These are phyloP conservation scores for Periophthalmus modestus DNA, from an alignment of 2,113 vertebrate species.

Conservation along the genomic window DNA sequence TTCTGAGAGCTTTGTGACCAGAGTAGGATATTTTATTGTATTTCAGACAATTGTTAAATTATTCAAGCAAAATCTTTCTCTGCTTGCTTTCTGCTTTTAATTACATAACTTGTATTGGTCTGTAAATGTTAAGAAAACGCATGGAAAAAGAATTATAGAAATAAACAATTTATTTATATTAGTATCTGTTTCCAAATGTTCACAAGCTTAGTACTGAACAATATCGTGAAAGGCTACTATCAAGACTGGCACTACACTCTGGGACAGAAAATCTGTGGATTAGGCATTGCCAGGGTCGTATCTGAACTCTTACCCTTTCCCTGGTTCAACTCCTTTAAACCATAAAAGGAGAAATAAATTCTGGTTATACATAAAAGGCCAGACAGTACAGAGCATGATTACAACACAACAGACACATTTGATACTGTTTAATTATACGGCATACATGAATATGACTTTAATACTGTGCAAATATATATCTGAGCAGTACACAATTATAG, in stretches of 20 bases:
- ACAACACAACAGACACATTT: slow-evolving; percentile 67
- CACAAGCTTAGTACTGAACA: slow-evolving; percentile 75
- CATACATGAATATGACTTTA: slow-evolving; percentile 68
- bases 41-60: background rate
- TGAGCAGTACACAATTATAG: slow-evolving; percentile 69
- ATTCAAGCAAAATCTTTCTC: background rate
- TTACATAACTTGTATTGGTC: background rate
- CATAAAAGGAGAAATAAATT: slow-evolving; percentile 67
- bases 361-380: slow-evolving; percentile 77
- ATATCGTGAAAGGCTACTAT: slow-evolving; percentile 74
- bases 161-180: slow-evolving; percentile 80
- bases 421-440: slow-evolving; percentile 66
- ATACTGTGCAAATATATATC: slow-evolving; percentile 80
- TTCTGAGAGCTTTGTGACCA: background rate
- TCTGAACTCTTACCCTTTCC: slow-evolving; percentile 45
- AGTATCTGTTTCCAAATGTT: slow-evolving; percentile 55
- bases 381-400: slow-evolving; percentile 59
- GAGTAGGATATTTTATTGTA: background rate
- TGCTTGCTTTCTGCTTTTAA: background rate
- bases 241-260: slow-evolving; percentile 82
- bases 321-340: slow-evolving; percentile 57
- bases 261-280: slow-evolving; percentile 67
- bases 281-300: slow-evolving; percentile 48
- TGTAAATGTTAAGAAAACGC: slow-evolving; percentile 33
- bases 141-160: slow-evolving; percentile 61